phyloP scores from a whole-genome alignment of 2,113 vertebrate genomes.

The Zosterops lateralis region DNA sequence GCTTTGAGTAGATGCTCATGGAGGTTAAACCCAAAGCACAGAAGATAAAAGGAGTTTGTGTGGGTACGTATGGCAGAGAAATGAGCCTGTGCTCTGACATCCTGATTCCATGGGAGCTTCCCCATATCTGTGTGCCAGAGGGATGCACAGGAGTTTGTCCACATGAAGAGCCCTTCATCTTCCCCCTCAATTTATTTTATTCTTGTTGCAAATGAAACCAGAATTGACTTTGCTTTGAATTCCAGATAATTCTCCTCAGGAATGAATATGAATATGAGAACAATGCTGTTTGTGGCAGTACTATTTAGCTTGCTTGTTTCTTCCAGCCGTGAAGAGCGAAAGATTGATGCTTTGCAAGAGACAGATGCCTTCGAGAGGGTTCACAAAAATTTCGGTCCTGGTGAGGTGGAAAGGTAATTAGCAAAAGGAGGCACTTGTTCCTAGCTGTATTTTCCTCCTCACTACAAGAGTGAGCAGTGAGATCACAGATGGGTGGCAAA shows the following conservation, averaged over 20 bases:
- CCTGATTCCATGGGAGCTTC: not conserved
- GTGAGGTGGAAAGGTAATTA: constrained; percentile 54
- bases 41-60: not conserved
- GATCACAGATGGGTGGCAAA: not conserved
- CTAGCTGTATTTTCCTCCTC: not conserved
- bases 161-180: not conserved
- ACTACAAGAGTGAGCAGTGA: not conserved
- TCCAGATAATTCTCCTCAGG: not conserved
- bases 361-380: not conserved
- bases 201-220: not conserved
- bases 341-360: not conserved
- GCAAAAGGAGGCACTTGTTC: not conserved
- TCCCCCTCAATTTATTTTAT: not conserved
- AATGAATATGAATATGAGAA: not conserved
- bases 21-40: not conserved
- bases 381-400: not conserved
- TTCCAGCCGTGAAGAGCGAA: constrained; percentile 31
- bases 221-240: not conserved
- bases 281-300: not conserved
- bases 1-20: not conserved
- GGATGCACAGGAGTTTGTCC: not conserved
- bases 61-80: not conserved
- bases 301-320: not conserved
- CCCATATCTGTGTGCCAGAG: no score
- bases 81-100: not conserved